These are phyloP conservation scores for Cromileptes altivelis DNA, from an alignment of 2,113 vertebrate genomes.

Conservation along the genomic window DNA sequence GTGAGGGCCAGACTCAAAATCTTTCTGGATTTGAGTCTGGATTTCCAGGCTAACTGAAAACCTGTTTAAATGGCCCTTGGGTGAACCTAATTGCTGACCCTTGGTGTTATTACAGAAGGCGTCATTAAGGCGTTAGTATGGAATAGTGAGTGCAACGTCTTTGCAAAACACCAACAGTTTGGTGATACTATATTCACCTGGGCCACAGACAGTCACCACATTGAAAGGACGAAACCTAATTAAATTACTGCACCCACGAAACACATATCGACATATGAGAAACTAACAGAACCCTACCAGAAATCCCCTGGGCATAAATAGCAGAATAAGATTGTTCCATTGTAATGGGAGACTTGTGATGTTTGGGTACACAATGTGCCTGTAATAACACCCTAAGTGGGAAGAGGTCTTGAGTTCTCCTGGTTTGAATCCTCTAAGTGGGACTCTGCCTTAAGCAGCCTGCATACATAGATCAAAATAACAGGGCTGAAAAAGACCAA, in stretches of 20 bases:
- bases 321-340: constrained; percentile 3
- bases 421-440: constrained; percentile 37
- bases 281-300: not conserved
- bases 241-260: not conserved
- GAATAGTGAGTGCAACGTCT: not conserved
- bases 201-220: not conserved
- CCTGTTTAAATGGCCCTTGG: too few relatives aligned
- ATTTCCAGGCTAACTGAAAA: too few relatives aligned
- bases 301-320: constrained; percentile 9
- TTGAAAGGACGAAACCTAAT: not conserved
- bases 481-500: constrained; percentile 68
- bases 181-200: not conserved
- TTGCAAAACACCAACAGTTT: not conserved
- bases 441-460: constrained; percentile 34
- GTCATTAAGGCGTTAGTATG: too few relatives aligned
- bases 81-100: too few relatives aligned
- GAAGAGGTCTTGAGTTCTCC: constrained; percentile 35
- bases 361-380: constrained; percentile 43
- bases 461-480: constrained; percentile 64
- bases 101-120: too few relatives aligned
- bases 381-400: constrained; percentile 34
- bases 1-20: too few relatives aligned
- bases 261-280: constrained; percentile 12
- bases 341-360: constrained; percentile 42
- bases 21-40: too few relatives aligned